Conservation (phyloP, 2,113 vertebrate species). For the Syrmaticus mikado region DNA sequence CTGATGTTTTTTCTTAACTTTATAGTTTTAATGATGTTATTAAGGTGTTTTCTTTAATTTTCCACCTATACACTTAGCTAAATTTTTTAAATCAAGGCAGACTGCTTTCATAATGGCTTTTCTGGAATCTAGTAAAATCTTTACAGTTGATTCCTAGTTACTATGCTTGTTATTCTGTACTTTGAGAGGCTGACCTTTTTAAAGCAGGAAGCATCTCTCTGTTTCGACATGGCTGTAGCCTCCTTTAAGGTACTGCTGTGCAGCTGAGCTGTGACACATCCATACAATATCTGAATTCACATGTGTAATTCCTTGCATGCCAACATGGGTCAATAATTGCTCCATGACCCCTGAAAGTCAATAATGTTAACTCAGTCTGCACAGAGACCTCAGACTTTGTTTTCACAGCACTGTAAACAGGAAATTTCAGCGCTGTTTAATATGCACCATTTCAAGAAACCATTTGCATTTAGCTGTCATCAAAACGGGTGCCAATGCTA, state of each 20-base stretch:
- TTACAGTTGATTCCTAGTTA: not conserved
- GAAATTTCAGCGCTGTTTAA: conserved; percentile 16
- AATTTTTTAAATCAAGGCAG: not conserved
- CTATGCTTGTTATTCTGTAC: not conserved
- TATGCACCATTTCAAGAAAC: not conserved
- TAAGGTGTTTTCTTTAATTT: not conserved
- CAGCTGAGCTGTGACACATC: not conserved
- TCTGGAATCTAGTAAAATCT: not conserved
- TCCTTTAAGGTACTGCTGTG: not conserved
- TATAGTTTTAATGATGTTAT: not conserved
- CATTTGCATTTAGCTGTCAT: not conserved
- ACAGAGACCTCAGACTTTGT: not conserved
- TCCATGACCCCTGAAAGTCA: conserved; percentile 50
- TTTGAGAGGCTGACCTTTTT: not conserved
- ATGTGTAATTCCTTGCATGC: conserved; percentile 22
- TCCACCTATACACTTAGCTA: not conserved
- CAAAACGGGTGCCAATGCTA: not conserved
- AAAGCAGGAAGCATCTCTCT: not conserved
- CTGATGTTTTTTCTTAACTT: not conserved
- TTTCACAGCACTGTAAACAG: conserved; percentile 27
- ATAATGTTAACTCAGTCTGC: conserved; percentile 3
- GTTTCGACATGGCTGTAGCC: not conserved
- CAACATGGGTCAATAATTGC: conserved; percentile 14
- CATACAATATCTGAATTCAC: not conserved
- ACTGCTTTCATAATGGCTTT: not conserved